These are phyloP conservation scores for Perca schrenkii DNA, from an alignment of 2,113 vertebrate species.

Conservation along the genomic window DNA sequence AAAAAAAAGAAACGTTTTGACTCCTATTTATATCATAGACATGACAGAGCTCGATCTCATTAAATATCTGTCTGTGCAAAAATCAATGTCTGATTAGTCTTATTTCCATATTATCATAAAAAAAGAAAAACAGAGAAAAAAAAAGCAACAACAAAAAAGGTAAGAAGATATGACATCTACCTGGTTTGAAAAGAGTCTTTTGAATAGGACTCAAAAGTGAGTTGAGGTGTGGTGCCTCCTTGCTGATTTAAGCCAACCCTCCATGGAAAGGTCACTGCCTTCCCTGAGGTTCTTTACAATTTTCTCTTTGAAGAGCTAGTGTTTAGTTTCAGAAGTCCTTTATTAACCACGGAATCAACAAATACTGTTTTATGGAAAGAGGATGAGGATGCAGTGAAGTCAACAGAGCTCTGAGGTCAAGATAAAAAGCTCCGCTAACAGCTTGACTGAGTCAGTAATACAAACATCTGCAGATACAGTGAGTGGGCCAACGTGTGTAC, in stretches of 20 bases:
- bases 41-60: not conserved
- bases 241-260: constrained; percentile 33
- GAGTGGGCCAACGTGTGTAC: constrained; percentile 47
- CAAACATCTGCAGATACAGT: constrained; percentile 63
- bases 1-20: not conserved
- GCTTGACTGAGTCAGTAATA: constrained; percentile 61
- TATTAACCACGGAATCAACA: constrained; percentile 74
- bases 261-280: constrained; percentile 53
- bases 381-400: constrained; percentile 64
- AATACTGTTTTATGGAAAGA: constrained; percentile 71
- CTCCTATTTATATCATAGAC: not conserved
- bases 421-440: constrained; percentile 59
- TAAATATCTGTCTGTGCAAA: not conserved
- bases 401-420: constrained; percentile 60
- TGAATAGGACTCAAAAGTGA: constrained; percentile 30
- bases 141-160: not conserved
- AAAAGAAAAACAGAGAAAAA: not conserved
- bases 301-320: constrained; percentile 66
- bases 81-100: not conserved
- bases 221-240: constrained; percentile 37
- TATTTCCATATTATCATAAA: not conserved
- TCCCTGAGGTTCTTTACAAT: constrained; percentile 33
- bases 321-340: constrained; percentile 67
- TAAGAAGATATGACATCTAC: not conserved
- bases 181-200: constrained; percentile 27